Evolutionary conservation across 2,797 vertebrate genomes (phyloP).

Genomic region (Crax fasciolata): DNA sequence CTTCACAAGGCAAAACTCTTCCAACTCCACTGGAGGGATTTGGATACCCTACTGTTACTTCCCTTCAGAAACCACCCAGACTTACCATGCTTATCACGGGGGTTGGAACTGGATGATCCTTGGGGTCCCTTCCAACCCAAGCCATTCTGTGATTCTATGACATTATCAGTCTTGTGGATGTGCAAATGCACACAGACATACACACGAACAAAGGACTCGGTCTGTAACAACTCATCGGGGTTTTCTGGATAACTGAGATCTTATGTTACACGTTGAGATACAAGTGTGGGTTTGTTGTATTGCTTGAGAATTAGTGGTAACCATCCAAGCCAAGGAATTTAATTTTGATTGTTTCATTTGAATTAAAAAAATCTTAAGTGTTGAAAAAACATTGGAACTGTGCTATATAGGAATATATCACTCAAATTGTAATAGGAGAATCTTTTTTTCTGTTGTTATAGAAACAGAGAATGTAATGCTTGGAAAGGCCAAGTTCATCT

Average conservation of each 20-base stretch:
- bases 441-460: background rate
- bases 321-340: slow-evolving; percentile 73
- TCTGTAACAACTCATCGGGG: slow-evolving; percentile 20
- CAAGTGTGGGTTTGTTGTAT: slow-evolving; percentile 74
- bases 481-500: background rate
- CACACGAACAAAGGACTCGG: slow-evolving; percentile 12
- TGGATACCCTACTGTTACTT: slow-evolving; percentile 50
- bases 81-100: slow-evolving; percentile 55
- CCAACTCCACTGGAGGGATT: slow-evolving; percentile 67
- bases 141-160: no score
- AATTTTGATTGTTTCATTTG: slow-evolving; percentile 72
- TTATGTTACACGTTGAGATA: slow-evolving; percentile 62
- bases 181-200: background rate
- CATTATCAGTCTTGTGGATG: slow-evolving; percentile 54
- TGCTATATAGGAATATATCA: slow-evolving; percentile 1
- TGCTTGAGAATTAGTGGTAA: slow-evolving; percentile 76
- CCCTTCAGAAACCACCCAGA: slow-evolving; percentile 65
- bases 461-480: background rate
- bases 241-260: slow-evolving; percentile 59
- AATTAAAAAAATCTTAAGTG: slow-evolving; percentile 51
- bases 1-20: slow-evolving; percentile 25
- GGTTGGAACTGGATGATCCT: no score
- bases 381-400: slow-evolving; percentile 67
- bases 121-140: no score
- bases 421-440: slow-evolving; percentile 33